Conservation (phyloP, 2,113 vertebrate genomes). For the Eubucco bourcierii region DNA sequence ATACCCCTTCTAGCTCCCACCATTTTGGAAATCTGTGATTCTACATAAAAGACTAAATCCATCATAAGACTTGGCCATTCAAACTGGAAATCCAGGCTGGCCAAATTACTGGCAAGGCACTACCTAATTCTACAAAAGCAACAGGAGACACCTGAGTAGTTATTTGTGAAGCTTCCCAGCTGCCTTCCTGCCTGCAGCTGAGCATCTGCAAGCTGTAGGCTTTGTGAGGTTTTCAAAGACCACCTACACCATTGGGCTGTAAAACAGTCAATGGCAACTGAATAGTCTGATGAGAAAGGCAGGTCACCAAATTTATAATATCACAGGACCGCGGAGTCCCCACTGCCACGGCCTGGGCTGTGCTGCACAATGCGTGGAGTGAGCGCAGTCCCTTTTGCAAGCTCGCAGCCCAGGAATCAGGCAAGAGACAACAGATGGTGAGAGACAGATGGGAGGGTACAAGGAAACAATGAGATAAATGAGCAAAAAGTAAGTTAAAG, state of each 20-base stretch:
- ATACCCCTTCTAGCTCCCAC: too few species aligned
- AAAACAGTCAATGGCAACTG: not conserved
- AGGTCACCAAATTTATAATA: not conserved
- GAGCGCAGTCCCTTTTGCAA: not conserved
- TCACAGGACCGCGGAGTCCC: not conserved
- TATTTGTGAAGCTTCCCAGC: not conserved
- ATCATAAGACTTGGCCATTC: not conserved
- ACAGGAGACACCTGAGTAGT: not conserved
- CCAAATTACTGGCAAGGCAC: not conserved
- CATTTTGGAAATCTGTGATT: not conserved
- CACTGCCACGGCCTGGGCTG: accelerated
- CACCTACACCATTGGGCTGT: not conserved
- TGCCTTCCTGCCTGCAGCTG: not conserved
- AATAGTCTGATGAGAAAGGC: not conserved
- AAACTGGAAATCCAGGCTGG: not conserved
- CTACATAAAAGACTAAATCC: not conserved
- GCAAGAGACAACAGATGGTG: slow-evolving; percentile 48
- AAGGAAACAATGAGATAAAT: slow-evolving; percentile 58
- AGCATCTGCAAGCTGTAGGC: not conserved
- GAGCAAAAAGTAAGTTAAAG: slow-evolving; percentile 52
- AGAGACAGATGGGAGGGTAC: slow-evolving; percentile 39
- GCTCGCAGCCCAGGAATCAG: not conserved
- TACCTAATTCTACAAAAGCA: not conserved
- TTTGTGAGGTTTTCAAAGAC: not conserved
- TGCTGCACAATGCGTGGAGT: accelerated